Evolutionary conservation across 1,140 invertebrate species (phyloP), one percentile per base, ranked within the genome.

Genomic region (Drosophila santomea): DNA sequence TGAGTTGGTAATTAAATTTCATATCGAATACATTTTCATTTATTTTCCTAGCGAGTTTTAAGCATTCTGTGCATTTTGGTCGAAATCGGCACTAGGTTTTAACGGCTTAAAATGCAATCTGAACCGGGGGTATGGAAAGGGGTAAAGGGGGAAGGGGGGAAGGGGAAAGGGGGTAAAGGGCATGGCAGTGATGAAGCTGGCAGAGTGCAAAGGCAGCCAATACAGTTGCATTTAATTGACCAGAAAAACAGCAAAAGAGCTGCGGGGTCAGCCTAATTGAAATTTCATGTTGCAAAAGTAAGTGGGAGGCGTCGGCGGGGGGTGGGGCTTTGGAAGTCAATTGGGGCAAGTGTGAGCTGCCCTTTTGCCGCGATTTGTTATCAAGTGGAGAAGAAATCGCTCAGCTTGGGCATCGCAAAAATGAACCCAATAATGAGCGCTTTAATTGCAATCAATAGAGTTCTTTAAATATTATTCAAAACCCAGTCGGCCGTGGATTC

Each of bases 221-320:
- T 83, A 78, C 78, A 82, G 81, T 82, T 80, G 84, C 84, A 89
- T 80, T 88, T 78, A 88, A 88, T 88, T 84, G 84, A 89, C 80
- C 84, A 89, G 84, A 84, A 88, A 88, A 89, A 88, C 76, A 89
- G 80, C 56, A 79, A 56, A 57, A 61, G 74, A 73, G 69, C 74
- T 74, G 56, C 66, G 80, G 80, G 67, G 67, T 20, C 64, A 72
- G 84, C 73, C 84, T 88, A 88, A 88, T 88, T 88, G 84, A 88
- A 88, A 89, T 88, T 89, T 89, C 84, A 88, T 88, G 84, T 88
- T 86, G 50, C 63, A 62, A 59, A 77, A 89, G 63, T 81, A 82
- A 88, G 73, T 84, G 67, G 62, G 59, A 56, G 39, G 17, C 52
- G 58, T 14, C 4, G 61, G 12, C 20, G 38, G 17, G 12, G 50